Evolutionary conservation across 2,113 vertebrate genomes (phyloP), one percentile per base, ranked within the genome.

Genomic region (Rhombomys opimus): DNA sequence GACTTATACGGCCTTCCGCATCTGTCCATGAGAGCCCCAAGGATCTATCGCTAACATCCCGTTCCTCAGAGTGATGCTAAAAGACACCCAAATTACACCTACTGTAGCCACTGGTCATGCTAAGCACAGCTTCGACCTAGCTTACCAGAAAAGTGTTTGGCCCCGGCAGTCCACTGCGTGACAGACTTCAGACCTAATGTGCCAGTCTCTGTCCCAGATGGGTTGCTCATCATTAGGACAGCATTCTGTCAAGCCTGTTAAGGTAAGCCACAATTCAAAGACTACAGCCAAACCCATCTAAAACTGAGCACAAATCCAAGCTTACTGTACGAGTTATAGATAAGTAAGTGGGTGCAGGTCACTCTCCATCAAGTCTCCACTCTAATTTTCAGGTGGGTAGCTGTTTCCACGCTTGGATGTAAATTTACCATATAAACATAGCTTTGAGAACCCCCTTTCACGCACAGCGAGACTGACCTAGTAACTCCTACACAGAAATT

Each of bases 171-270:
- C 32, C 0, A 5, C 12, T n/a, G 25, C 59, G 25, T 68, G 35
- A 35, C 32, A 76, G 25, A 25, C 41, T 89, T 87, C 0, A 87
- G 52, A 87, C n/a, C 35, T 50, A 85, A 63, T n/a, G 73, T 65
- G 86, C 68, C 59, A 82, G 75, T n/a, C 88, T 82, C 75, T 77
- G 54, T 78, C 68, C 92, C 68, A 77, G 68, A 89, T 78, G 67
- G 82, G n/a, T 86, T 80, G 85, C 65, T 95, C 70, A 82, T 7
- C 8, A 35, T 82, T 72, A n/a, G 35, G 10, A 81, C 7, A 87
- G 52, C 35, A 77, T 67, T 61, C 11, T 23, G 70, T 76, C 78
- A 77, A 77, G 73, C 68, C 11, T 18, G 70, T 76, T 84, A 77
- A 95, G 22, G 77, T 57, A 38, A 77, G 30, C n/a, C 22, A 76